A percentile compares a stretch with the other conserved stretches of the same genome.
Evolutionary conservation across 2,888 invertebrate species (phyloP).

Genomic region (Acanthosoma haemorrhoidale): DNA sequence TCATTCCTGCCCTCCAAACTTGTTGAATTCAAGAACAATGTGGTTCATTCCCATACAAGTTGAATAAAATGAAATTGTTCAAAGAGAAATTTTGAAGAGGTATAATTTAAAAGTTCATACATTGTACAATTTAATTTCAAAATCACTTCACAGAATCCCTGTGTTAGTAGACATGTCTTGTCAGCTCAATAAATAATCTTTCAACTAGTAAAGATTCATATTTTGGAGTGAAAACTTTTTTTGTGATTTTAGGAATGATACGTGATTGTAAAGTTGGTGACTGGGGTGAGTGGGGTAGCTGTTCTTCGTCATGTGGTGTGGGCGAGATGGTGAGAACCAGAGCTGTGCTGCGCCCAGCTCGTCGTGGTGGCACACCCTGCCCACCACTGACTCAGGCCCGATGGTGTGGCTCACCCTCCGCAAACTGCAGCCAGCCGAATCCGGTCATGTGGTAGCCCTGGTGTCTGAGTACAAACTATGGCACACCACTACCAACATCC

Average conservation of each 20-base stretch:
- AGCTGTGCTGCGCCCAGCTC: conserved; percentile 67
- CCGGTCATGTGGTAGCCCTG: conserved; percentile 19
- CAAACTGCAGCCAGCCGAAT: conserved; percentile 28
- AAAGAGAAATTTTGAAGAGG: no score
- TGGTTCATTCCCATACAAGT: no score
- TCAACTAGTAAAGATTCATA: no score
- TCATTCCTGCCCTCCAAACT: no score
- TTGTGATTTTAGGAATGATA: conserved; percentile 46
- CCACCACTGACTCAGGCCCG: conserved; percentile 77
- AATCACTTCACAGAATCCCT: no score
- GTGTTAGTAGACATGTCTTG: no score
- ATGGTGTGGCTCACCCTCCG: conserved; percentile 64
- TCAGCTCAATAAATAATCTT: no score
- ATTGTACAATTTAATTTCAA: no score
- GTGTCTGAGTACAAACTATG: not conserved
- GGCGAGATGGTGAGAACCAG: conserved; percentile 79
- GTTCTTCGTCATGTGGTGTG: conserved; percentile 83
- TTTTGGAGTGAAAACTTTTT: not conserved
- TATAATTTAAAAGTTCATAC: no score
- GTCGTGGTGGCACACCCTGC: conserved; percentile 75
- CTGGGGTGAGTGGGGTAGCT: conserved; percentile 82
- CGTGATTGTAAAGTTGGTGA: conserved; percentile 78
- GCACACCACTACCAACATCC: conserved; percentile 7
- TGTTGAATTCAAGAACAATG: no score
- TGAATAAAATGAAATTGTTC: no score